These are phyloP conservation scores for Hypothenemus hampei DNA, from an alignment of 1,140 invertebrate genomes.

Conservation along the genomic window DNA sequence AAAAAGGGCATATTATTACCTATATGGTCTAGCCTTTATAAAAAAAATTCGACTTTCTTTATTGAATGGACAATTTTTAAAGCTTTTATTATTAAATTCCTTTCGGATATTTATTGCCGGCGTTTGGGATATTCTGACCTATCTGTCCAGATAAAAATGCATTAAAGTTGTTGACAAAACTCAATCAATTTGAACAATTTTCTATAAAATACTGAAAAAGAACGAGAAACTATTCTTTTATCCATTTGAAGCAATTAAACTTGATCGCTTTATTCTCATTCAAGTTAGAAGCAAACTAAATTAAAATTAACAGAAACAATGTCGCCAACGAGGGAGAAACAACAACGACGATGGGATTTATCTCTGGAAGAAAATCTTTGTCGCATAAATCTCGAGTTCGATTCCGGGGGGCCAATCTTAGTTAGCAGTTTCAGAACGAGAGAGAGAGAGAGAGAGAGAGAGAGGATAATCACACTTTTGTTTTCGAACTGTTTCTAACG, in stretches of 20 bases:
- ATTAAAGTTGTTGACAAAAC: no score
- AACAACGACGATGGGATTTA: constrained; percentile 21
- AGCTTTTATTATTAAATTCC: constrained; percentile 10
- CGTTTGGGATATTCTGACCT: neutral
- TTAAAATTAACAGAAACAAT: constrained; percentile 22
- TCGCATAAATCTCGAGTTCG: constrained; percentile 37
- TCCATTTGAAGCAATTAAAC: constrained; percentile 19
- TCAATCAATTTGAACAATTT: no score
- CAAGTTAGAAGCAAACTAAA: constrained; percentile 19
- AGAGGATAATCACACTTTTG: constrained; percentile 41
- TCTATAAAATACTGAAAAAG: no score
- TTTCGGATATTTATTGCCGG: constrained; percentile 8
- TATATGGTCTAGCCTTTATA: neutral
- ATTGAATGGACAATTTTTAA: constrained; percentile 9
- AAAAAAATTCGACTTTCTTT: constrained; percentile 7
- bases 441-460: no score
- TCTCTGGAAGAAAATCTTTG: constrained; percentile 28
- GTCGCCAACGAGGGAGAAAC: constrained; percentile 20
- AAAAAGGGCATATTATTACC: constrained; percentile 3
- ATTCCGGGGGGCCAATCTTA: constrained; percentile 36
- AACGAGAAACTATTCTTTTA: no score
- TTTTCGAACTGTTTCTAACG: constrained; percentile 38
- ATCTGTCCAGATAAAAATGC: no score
- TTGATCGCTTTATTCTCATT: constrained; percentile 17
- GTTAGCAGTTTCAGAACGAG: constrained; percentile 41